Percentiles rank a stretch among this genome's conserved stretches.
Evolutionary conservation across 2,113 vertebrate genomes (phyloP).

Genomic region (Colossoma macropomum): DNA sequence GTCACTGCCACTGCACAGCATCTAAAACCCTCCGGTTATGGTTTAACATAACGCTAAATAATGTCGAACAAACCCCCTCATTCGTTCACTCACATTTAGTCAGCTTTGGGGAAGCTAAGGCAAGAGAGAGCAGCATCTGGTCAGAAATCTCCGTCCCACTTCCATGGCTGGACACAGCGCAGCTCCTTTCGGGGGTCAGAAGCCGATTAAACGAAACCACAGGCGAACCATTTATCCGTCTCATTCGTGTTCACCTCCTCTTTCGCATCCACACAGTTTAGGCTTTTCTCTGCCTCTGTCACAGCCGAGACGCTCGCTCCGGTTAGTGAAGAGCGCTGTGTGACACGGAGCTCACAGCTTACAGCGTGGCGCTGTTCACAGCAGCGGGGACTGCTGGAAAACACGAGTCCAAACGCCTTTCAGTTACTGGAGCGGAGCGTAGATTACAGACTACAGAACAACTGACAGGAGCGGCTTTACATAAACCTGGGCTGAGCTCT

Average conservation of each 20-base stretch:
- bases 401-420: not conserved
- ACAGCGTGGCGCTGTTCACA: not conserved
- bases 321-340: not conserved
- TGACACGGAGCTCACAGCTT: constrained; percentile 10
- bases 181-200: constrained; percentile 16
- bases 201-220: constrained; percentile 7
- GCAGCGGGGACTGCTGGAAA: not conserved
- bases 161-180: constrained; percentile 38
- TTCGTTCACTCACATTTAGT: constrained; percentile 50
- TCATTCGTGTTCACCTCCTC: constrained; percentile 37
- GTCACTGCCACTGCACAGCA: not conserved
- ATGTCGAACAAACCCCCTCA: too few relatives aligned
- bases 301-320: not conserved
- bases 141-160: constrained; percentile 38
- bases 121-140: constrained; percentile 39
- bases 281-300: not conserved
- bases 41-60: too few relatives aligned
- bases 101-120: constrained; percentile 1
- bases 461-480: not conserved
- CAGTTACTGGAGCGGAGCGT: not conserved
- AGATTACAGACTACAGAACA: not conserved
- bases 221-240: not conserved
- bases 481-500: not conserved
- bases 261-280: not conserved
- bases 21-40: not conserved